A percentile compares a stretch with the other conserved stretches of the same genome.
Conservation (phyloP, 92 coral and sea anemone genomes). For the Phenganax subtilis region DNA sequence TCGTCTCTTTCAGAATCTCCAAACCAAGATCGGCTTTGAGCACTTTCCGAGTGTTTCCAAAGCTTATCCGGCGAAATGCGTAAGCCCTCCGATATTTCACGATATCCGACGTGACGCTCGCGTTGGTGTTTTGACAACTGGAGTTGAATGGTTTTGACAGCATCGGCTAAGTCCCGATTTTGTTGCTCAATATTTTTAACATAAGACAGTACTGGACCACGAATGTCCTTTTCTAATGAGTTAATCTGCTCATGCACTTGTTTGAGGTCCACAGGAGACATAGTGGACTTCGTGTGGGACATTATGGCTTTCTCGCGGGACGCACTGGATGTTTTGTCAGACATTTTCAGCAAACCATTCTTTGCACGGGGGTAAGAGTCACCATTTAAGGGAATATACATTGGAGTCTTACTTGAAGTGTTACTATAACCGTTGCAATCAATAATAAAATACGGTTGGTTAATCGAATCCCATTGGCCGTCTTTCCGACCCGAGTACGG, state of each 20-base stretch:
- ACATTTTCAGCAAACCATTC: too few species aligned
- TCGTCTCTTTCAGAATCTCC: conserved; percentile 7
- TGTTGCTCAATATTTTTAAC: conserved; percentile 12
- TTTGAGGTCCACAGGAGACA: conserved; percentile 17
- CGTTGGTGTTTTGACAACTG: conserved; percentile 26
- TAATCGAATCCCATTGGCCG: conserved; percentile 15
- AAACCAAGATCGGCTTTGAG: not conserved
- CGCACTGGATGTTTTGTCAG: not conserved
- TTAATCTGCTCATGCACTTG: conserved; percentile 19
- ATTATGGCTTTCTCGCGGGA: not conserved
- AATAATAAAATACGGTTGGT: not conserved
- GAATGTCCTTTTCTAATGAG: conserved; percentile 18
- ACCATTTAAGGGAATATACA: not conserved
- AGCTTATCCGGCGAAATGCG: not conserved
- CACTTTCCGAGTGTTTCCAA: not conserved
- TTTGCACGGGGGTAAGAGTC: not conserved
- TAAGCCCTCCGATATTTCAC: not conserved
- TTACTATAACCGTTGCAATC: not conserved
- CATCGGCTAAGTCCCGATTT: conserved; percentile 9
- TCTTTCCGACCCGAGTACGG: conserved; percentile 2
- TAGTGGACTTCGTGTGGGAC: not conserved
- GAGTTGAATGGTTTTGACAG: conserved; percentile 28
- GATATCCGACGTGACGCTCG: conserved; percentile 18
- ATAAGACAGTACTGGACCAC: conserved; percentile 22
- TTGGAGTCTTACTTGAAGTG: not conserved